phyloP scores from a whole-genome alignment of 2,888 invertebrate species.

The Dendrolimus pini region DNA sequence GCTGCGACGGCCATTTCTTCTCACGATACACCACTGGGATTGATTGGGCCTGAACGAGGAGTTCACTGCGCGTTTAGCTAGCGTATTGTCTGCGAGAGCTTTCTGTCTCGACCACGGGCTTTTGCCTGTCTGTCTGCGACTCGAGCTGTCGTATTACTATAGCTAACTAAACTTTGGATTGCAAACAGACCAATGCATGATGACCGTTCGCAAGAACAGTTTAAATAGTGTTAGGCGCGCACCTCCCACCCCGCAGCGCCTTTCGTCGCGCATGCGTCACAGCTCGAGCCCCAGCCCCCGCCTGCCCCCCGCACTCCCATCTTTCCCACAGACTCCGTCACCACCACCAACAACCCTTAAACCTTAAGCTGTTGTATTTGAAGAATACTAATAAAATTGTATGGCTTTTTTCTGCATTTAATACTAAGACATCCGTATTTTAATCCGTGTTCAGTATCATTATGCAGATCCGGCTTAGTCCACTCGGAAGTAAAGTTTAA shows the following conservation, averaged over 20 bases:
- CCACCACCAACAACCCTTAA: conserved; percentile 14
- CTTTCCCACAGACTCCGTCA: conserved; percentile 11
- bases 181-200: conserved; percentile 84
- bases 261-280: conserved; percentile 80
- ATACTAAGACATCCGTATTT: no score
- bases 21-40: conserved; percentile 67
- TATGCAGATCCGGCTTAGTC: background rate
- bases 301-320: conserved; percentile 27
- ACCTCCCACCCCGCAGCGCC: conserved; percentile 74
- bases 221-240: conserved; percentile 78
- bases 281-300: conserved; percentile 40
- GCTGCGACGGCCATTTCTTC: conserved; percentile 91
- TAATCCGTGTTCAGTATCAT: background rate
- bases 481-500: conserved; percentile 1
- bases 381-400: no score
- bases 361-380: background rate
- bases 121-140: conserved; percentile 76
- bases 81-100: conserved; percentile 73
- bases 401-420: no score
- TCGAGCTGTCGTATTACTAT: conserved; percentile 73
- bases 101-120: conserved; percentile 79
- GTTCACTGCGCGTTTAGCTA: conserved; percentile 74
- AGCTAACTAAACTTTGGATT: conserved; percentile 79
- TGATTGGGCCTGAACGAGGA: conserved; percentile 63
- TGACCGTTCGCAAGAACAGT: conserved; percentile 79